These are phyloP conservation scores for Sclerodermus sp. DNA, from an alignment of 2,888 invertebrate genomes.

Conservation along the genomic window DNA sequence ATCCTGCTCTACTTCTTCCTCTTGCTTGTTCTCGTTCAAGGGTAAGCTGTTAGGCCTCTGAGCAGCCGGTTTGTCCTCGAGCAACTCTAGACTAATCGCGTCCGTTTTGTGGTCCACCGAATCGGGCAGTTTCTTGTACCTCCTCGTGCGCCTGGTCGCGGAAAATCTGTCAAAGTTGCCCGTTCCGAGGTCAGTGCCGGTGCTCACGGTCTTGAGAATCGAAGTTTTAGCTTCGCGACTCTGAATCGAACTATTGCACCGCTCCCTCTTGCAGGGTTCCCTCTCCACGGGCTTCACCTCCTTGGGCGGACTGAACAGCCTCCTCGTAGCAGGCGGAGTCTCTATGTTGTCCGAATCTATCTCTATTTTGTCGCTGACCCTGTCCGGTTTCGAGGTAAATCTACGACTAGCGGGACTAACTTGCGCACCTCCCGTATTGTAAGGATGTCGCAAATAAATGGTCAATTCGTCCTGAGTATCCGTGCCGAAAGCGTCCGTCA, in stretches of 20 bases:
- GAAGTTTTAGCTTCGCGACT: constrained; percentile 33
- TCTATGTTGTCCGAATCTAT: constrained; percentile 90
- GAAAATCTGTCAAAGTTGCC: constrained; percentile 84
- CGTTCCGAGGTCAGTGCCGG: constrained; percentile 43
- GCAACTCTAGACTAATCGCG: constrained; percentile 60
- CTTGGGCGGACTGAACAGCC: constrained; percentile 67
- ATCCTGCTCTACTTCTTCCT: too few relatives aligned
- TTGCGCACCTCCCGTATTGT: constrained; percentile 18
- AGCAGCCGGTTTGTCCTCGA: constrained; percentile 58
- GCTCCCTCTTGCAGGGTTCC: constrained; percentile 49
- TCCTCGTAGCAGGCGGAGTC: constrained; percentile 81
- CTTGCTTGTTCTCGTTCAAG: constrained; percentile 55
- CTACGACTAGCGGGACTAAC: constrained; percentile 30
- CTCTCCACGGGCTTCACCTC: constrained; percentile 60
- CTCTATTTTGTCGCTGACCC: constrained; percentile 70
- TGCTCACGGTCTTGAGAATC: constrained; percentile 26
- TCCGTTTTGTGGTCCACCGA: constrained; percentile 28
- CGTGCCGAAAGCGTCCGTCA: constrained; percentile 20
- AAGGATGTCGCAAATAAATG: constrained; percentile 50
- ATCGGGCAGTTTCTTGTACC: constrained; percentile 68
- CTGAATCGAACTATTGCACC: constrained; percentile 46
- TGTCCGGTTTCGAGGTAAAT: constrained; percentile 35
- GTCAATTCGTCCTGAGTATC: constrained; percentile 48
- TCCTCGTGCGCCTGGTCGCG: constrained; percentile 76
- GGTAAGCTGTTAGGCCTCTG: constrained; percentile 44